These are phyloP conservation scores for Cepaea hortensis DNA, from an alignment of 2,888 invertebrate genomes.

Conservation along the genomic window DNA sequence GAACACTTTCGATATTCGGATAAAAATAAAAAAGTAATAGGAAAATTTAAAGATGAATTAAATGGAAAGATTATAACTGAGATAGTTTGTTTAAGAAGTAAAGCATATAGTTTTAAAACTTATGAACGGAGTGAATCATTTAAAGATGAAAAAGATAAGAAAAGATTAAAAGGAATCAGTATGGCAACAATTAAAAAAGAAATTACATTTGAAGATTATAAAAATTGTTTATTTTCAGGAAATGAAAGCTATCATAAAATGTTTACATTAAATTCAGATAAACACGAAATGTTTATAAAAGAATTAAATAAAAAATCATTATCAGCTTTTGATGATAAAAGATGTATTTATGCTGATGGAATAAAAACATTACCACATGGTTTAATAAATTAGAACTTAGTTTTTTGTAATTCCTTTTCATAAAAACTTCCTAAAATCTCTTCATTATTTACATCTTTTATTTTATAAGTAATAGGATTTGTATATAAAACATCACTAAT, in stretches of 20 bases:
- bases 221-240: conserved; percentile 20
- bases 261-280: conserved; percentile 22
- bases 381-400: not conserved
- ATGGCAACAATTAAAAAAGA: conserved; percentile 2
- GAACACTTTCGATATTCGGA: conserved; percentile 41
- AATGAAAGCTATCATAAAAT: conserved; percentile 4
- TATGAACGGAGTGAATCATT: not conserved
- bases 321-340: not conserved
- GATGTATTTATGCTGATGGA: conserved; percentile 5
- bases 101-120: not conserved
- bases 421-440: not conserved
- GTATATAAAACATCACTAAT: not conserved
- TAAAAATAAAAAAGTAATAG: conserved; percentile 45
- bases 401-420: not conserved
- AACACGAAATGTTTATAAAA: conserved; percentile 34
- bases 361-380: conserved; percentile 3
- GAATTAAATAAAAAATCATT: conserved; percentile 23
- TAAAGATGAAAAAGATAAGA: not conserved
- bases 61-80: conserved; percentile 33
- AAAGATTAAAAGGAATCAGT: conserved; percentile 17
- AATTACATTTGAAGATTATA: conserved; percentile 24
- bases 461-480: conserved; percentile 21
- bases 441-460: not conserved
- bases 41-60: conserved; percentile 40
- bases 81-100: conserved; percentile 12